A percentile compares a stretch with the other conserved stretches of the same genome.
Conservation (phyloP, 1,140 invertebrate genomes). For the Danaus plexippus region DNA sequence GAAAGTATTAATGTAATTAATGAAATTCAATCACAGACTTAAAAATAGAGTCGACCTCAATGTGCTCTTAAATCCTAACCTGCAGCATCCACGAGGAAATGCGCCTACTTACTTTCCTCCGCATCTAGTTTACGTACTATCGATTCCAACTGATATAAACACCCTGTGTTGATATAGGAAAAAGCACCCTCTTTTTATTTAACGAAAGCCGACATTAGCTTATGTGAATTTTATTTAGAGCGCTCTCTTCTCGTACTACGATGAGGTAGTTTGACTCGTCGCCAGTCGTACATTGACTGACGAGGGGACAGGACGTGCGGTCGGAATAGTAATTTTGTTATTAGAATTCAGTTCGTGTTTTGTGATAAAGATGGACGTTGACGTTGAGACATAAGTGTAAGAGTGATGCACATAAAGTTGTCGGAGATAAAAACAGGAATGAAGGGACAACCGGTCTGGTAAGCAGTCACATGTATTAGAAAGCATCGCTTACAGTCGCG, state of each 20-base stretch:
- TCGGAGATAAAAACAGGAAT: slow-evolving; percentile 40
- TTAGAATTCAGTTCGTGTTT: slow-evolving; percentile 47
- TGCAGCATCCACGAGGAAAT: slow-evolving; percentile 60
- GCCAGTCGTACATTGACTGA: slow-evolving; percentile 43
- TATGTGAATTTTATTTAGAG: slow-evolving; percentile 13
- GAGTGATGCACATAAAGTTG: slow-evolving; percentile 50
- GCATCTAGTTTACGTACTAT: slow-evolving; percentile 41
- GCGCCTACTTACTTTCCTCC: slow-evolving; percentile 63
- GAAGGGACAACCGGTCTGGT: slow-evolving; percentile 69
- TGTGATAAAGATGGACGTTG: slow-evolving; percentile 59
- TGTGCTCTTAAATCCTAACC: slow-evolving; percentile 19
- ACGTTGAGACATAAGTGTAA: slow-evolving; percentile 43
- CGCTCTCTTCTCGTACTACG: slow-evolving; percentile 13
- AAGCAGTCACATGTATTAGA: slow-evolving; percentile 52
- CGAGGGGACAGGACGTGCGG: slow-evolving; percentile 28
- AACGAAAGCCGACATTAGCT: slow-evolving; percentile 8
- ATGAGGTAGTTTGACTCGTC: slow-evolving; percentile 26
- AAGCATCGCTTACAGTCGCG: slow-evolving; percentile 28
- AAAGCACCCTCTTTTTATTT: slow-evolving; percentile 5
- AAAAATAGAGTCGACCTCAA: slow-evolving; percentile 40
- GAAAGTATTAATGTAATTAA: slow-evolving; percentile 3
- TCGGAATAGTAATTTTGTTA: slow-evolving; percentile 18
- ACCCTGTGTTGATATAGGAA: slow-evolving; percentile 8
- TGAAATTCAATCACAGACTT: slow-evolving; percentile 25
- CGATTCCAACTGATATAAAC: slow-evolving; percentile 23